A percentile compares a stretch with the other conserved stretches of the same genome.
phyloP scores from a whole-genome alignment of 2,797 vertebrate species.

The Ispidina picta region DNA sequence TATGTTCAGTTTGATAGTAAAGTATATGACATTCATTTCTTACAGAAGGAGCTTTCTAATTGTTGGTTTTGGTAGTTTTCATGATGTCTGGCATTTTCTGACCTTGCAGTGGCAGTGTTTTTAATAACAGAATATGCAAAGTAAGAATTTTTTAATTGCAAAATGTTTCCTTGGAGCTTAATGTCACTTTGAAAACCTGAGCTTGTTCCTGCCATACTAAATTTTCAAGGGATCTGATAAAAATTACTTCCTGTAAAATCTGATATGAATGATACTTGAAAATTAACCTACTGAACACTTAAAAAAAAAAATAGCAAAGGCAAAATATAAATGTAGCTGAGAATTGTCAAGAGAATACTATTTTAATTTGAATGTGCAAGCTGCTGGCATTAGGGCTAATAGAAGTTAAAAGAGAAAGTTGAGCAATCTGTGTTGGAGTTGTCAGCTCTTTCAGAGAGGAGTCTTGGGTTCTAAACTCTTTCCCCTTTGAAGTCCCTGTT shows the following conservation, averaged over 20 bases:
- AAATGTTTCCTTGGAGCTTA: neutral
- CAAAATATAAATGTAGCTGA: neutral
- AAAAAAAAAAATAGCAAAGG: neutral
- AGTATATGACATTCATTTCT: neutral
- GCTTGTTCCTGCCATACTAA: neutral
- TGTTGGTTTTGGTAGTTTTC: neutral
- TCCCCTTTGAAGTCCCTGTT: neutral
- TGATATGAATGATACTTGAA: neutral
- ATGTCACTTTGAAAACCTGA: neutral
- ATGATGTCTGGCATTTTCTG: neutral
- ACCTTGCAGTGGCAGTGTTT: neutral
- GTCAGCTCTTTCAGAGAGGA: neutral
- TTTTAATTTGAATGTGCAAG: neutral
- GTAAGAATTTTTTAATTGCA: neutral
- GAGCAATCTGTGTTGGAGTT: neutral
- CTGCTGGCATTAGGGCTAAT: neutral
- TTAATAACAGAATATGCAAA: neutral
- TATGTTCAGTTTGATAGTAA: neutral
- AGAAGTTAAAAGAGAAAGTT: neutral
- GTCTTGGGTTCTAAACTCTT: neutral
- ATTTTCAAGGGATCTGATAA: neutral
- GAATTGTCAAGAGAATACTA: neutral
- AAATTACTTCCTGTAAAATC: neutral
- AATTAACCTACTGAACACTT: neutral
- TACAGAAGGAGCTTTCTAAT: neutral